Conservation (phyloP, 2,888 invertebrate genomes). For the Resseliella maxima region DNA sequence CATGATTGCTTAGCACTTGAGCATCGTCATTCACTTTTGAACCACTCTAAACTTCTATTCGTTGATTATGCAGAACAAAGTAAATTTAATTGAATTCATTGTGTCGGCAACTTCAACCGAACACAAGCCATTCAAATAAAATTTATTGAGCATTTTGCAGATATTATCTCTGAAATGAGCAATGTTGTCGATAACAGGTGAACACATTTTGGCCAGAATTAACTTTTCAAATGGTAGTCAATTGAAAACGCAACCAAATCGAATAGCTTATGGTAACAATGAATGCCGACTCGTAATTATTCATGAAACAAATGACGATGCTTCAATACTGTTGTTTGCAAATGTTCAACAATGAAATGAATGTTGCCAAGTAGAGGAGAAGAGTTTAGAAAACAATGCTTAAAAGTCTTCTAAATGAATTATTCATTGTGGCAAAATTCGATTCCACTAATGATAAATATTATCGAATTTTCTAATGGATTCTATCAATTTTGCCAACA, state of each 20-base stretch:
- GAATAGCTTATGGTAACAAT: neutral
- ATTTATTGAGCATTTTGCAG: slow-evolving; percentile 23
- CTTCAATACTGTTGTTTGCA: neutral
- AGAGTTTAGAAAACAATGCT: neutral
- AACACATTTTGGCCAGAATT: neutral
- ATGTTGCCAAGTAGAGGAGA: neutral
- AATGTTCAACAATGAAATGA: neutral
- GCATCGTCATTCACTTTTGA: neutral
- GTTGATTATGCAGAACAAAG: neutral
- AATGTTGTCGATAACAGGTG: slow-evolving; percentile 28
- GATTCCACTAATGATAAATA: slow-evolving; percentile 29
- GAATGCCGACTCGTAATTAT: neutral
- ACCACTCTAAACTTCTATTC: neutral
- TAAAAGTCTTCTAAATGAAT: slow-evolving; percentile 1
- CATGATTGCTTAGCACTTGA: neutral
- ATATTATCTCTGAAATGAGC: neutral
- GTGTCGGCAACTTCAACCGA: neutral
- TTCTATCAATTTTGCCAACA: slow-evolving; percentile 23
- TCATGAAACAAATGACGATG: slow-evolving; percentile 17
- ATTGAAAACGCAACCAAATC: neutral
- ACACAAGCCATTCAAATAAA: neutral
- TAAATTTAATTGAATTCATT: slow-evolving; percentile 35
- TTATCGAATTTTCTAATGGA: slow-evolving; percentile 38
- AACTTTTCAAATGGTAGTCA: neutral
- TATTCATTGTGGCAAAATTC: slow-evolving; percentile 37